phyloP scores from a whole-genome alignment of 1,140 invertebrate species.

The Drosophila hydei region DNA sequence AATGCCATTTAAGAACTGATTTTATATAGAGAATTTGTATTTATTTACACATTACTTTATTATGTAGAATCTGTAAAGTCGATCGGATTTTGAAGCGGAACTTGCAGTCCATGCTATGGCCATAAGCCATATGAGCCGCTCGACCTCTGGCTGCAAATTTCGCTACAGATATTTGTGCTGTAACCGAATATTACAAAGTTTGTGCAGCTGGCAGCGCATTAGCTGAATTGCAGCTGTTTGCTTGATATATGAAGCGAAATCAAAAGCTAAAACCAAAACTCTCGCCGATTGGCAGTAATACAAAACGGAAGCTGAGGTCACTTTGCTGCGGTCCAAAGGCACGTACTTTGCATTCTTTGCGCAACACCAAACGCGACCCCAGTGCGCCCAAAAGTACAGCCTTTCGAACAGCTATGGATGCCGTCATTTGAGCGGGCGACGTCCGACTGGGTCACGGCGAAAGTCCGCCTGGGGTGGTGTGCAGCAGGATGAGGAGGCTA shows the following conservation, averaged over 20 bases:
- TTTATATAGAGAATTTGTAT: too few relatives aligned
- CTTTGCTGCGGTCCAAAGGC: constrained; percentile 32
- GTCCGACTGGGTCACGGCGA: background rate
- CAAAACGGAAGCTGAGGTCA: constrained; percentile 38
- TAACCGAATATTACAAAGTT: constrained; percentile 10
- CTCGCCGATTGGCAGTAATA: constrained; percentile 22
- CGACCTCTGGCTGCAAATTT: background rate
- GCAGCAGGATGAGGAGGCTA: background rate
- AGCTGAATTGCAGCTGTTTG: constrained; percentile 10
- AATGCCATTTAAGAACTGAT: too few relatives aligned
- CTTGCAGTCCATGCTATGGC: too few relatives aligned
- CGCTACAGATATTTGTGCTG: too few relatives aligned
- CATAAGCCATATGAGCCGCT: background rate
- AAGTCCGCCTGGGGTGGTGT: background rate
- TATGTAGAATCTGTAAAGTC: too few relatives aligned
- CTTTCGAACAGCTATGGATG: too few relatives aligned
- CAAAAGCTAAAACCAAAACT: constrained; percentile 5
- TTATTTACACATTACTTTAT: too few relatives aligned
- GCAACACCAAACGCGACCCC: too few relatives aligned
- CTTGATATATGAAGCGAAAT: background rate
- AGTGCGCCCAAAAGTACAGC: constrained; percentile 23
- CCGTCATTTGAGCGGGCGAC: background rate
- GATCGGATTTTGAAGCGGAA: background rate
- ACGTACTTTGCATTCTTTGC: constrained; percentile 55
- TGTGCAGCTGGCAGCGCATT: constrained; percentile 11